These are phyloP conservation scores for Chiridota heheva DNA, from an alignment of 35 echinoderm and acorn worm species.

Conservation along the genomic window DNA sequence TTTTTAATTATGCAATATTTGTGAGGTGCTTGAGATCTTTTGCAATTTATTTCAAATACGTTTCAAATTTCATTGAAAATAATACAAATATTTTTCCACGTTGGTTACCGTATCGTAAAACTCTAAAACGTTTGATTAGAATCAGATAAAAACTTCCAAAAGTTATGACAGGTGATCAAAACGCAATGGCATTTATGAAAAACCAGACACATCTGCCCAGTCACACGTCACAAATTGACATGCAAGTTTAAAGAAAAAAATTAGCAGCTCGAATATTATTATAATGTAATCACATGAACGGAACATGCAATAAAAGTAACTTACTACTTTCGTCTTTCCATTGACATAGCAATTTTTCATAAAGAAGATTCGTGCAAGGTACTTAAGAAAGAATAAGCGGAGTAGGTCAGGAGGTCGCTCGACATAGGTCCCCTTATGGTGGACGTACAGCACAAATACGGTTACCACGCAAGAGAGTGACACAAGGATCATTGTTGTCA, in stretches of 20 bases:
- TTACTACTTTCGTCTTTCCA: not conserved
- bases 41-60: no score
- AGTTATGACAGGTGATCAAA: conserved; percentile 20
- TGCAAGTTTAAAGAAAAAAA: conserved; percentile 1
- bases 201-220: not conserved
- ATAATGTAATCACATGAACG: not conserved
- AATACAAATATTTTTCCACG: conserved; percentile 17
- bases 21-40: no score
- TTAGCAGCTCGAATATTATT: not conserved
- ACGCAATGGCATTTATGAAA: conserved; percentile 15
- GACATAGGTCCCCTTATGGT: conserved; percentile 56
- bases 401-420: conserved; percentile 54
- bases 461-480: conserved; percentile 71
- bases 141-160: not conserved
- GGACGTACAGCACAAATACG: conserved; percentile 68
- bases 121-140: conserved; percentile 5
- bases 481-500: conserved; percentile 79
- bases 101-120: conserved; percentile 14
- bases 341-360: conserved; percentile 36
- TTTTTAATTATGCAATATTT: no score
- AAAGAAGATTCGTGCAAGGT: conserved; percentile 63
- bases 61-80: not conserved
- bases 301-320: not conserved
- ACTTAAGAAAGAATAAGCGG: conserved; percentile 46
- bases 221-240: not conserved